Evolutionary conservation across 2,888 invertebrate genomes (phyloP), one percentile per base, ranked within the genome.

Genomic region (Cheiracanthium punctorium): DNA sequence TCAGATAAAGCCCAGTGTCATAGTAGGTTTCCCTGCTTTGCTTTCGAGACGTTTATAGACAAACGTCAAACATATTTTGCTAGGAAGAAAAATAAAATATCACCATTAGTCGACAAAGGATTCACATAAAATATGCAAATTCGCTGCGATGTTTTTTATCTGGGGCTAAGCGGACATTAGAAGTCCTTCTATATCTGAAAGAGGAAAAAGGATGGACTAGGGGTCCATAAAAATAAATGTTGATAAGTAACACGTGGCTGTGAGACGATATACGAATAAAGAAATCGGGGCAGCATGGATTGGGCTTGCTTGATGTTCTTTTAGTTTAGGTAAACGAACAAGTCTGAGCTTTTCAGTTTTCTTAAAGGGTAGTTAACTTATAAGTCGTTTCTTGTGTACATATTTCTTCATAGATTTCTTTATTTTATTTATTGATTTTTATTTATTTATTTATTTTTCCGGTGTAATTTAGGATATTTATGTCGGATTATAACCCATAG

Each of bases 101-200:
- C 79, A 58, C 69, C 79, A 85, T 85, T 85, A 85, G 79, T 67
- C 41, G 24, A 85, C 84, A 85, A 85, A 85, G 41, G 84, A 79
- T 65, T 72, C 67, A 52, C 73, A 79, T 85, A 85, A 85, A 79
- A 33, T 70, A 85, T 85, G 84, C 84, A 79, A 85, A 85, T 85
- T 74, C 69, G 69, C 32, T 43, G n/a, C 41, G 71, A 43, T 77
- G 82, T 67, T 72, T 77, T 77, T 72, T 74, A 81, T 81, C 74
- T 48, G 73, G 48, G 69, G 82, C 65, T 77, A 84, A 79, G 79
- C 77, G 69, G 84, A 85, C 84, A 79, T 85, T 74, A 79, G 73
- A 67, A 48, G 73, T 7, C 69, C 73, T 84, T 58, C 69, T 32
- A 73, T 79, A 32, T 33, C 12, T n/a, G 24, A 74, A 14, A 74